A percentile compares a stretch with the other conserved stretches of the same genome.
Conservation (phyloP, 2,797 vertebrate genomes). For the Rhyacichthys aspro region DNA sequence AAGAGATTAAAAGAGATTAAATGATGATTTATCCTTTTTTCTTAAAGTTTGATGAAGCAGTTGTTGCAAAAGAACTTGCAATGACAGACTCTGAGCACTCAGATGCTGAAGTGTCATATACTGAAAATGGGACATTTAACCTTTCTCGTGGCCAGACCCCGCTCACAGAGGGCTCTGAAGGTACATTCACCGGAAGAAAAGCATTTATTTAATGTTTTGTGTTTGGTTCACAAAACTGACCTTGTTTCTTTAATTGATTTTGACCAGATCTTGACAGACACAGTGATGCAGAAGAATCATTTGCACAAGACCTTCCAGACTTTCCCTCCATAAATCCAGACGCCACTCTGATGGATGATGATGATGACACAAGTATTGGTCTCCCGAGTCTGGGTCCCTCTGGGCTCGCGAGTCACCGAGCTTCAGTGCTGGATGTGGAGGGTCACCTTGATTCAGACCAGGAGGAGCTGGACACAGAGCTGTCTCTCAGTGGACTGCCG, state of each 20-base stretch:
- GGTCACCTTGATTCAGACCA: conserved; percentile 81
- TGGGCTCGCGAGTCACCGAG: conserved; percentile 62
- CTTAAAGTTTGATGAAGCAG: conserved; percentile 90
- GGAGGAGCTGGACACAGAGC: conserved; percentile 81
- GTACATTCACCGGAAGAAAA: conserved; percentile 44
- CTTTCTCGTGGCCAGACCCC: conserved; percentile 95
- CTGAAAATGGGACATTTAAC: conserved; percentile 96
- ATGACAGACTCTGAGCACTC: conserved; percentile 97
- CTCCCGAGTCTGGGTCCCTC: conserved; percentile 83
- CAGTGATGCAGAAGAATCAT: conserved; percentile 97
- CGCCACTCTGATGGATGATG: conserved; percentile 86
- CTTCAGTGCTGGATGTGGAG: conserved; percentile 76
- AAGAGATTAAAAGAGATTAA: too few relatives aligned
- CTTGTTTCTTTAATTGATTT: not conserved
- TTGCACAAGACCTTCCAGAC: conserved; percentile 93
- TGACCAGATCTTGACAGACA: conserved; percentile 90
- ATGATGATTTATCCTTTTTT: conserved; percentile 5
- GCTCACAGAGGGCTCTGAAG: conserved; percentile 96
- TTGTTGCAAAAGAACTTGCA: conserved; percentile 88
- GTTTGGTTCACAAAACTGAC: conserved; percentile 7
- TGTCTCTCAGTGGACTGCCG: conserved; percentile 78
- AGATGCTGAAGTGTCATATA: conserved; percentile 93
- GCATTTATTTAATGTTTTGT: not conserved
- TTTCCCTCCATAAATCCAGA: conserved; percentile 98
- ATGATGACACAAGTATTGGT: conserved; percentile 95